phyloP scores from a whole-genome alignment of 2,888 invertebrate genomes.

The Hemaris fuciformis region DNA sequence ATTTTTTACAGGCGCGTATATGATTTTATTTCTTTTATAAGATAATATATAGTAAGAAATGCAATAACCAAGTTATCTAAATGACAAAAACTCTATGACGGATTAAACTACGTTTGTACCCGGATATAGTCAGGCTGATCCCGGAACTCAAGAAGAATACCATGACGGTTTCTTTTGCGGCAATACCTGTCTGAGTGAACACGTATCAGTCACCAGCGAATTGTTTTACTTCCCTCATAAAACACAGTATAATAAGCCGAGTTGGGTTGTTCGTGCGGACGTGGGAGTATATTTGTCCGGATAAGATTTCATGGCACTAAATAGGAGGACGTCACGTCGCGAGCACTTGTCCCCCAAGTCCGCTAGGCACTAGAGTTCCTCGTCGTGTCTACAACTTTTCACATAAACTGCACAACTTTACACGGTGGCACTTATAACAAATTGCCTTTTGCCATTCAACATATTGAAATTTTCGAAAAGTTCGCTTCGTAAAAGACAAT shows the following conservation, averaged over 20 bases:
- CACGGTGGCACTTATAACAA: slow-evolving; percentile 60
- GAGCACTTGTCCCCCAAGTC: slow-evolving; percentile 70
- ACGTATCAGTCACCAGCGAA: too few species aligned
- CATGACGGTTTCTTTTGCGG: too few species aligned
- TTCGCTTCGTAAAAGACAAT: slow-evolving; percentile 29
- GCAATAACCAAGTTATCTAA: too few species aligned
- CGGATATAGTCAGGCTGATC: too few species aligned
- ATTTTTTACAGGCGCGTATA: too few species aligned
- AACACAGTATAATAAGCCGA: neutral
- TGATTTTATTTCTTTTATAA: too few species aligned
- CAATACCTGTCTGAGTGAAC: too few species aligned
- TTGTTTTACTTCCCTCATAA: neutral
- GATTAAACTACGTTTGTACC: too few species aligned
- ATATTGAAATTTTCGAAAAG: slow-evolving; percentile 57
- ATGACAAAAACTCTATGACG: too few species aligned
- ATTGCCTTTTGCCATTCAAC: slow-evolving; percentile 63
- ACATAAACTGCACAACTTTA: slow-evolving; percentile 74
- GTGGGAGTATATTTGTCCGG: slow-evolving; percentile 43
- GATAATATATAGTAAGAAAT: too few species aligned
- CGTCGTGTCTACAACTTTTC: slow-evolving; percentile 70
- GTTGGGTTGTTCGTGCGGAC: neutral
- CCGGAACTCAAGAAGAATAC: too few species aligned
- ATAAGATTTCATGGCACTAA: slow-evolving; percentile 48
- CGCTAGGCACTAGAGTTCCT: slow-evolving; percentile 50
- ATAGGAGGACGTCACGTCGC: slow-evolving; percentile 64